These are phyloP conservation scores for Sesamia inferens DNA, from an alignment of 2,888 invertebrate genomes.

Conservation along the genomic window DNA sequence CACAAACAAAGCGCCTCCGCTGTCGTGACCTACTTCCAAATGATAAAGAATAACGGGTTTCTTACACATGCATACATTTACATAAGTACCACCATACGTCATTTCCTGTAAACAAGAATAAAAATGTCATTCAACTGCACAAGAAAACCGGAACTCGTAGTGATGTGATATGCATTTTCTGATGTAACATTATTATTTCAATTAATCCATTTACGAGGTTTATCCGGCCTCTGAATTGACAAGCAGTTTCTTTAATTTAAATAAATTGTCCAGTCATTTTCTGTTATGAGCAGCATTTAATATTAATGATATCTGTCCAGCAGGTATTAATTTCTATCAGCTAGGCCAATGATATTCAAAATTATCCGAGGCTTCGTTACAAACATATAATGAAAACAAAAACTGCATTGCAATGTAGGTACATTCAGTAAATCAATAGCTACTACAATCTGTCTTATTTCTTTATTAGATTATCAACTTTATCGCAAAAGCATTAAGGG, in stretches of 20 bases:
- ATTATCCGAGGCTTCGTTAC: too few relatives aligned
- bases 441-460: too few relatives aligned
- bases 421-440: too few relatives aligned
- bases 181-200: conserved; percentile 47
- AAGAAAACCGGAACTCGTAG: conserved; percentile 55
- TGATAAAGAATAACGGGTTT: conserved; percentile 59
- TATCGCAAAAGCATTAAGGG: too few relatives aligned
- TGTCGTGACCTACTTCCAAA: conserved; percentile 47
- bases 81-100: conserved; percentile 47
- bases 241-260: conserved; percentile 34
- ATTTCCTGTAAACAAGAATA: conserved; percentile 65
- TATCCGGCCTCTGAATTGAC: conserved; percentile 49
- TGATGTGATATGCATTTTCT: conserved; percentile 41
- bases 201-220: conserved; percentile 53
- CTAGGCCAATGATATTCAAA: background rate
- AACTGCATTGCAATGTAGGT: background rate
- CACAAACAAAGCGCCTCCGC: conserved; percentile 23
- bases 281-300: conserved; percentile 27
- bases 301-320: background rate
- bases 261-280: conserved; percentile 44
- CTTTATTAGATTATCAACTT: too few relatives aligned
- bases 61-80: conserved; percentile 41
- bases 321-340: conserved; percentile 22
- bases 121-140: conserved; percentile 59
- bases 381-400: too few relatives aligned